Evolutionary conservation across 1,140 invertebrate species (phyloP).

Genomic region (Drosophila sechellia): DNA sequence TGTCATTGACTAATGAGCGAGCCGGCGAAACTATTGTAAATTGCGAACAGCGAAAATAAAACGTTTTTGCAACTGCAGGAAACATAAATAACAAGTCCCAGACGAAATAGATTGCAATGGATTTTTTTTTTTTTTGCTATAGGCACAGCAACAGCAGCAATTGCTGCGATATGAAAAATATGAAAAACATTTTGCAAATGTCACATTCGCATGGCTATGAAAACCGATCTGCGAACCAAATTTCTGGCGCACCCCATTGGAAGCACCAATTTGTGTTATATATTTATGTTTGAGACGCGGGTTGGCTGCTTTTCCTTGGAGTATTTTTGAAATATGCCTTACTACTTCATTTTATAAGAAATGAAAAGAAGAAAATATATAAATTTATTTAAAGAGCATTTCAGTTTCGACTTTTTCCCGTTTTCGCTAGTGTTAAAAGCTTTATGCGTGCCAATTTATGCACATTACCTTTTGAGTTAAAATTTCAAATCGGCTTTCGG

Average conservation of each 20-base stretch:
- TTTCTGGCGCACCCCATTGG: slow-evolving; percentile 36
- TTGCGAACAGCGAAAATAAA: slow-evolving; percentile 30
- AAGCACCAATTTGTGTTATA: slow-evolving; percentile 26
- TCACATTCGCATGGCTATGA: slow-evolving; percentile 45
- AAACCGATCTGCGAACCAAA: slow-evolving; percentile 45
- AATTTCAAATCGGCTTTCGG: slow-evolving; percentile 19
- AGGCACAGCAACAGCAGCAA: slow-evolving; percentile 7
- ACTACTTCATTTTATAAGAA: no score
- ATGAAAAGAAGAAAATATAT: no score
- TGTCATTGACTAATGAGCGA: slow-evolving; percentile 53
- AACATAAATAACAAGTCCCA: slow-evolving; percentile 47
- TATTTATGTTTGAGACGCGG: slow-evolving; percentile 9
- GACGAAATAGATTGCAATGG: slow-evolving; percentile 37
- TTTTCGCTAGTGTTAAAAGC: background rate
- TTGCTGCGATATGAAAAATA: slow-evolving; percentile 36
- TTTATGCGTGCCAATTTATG: slow-evolving; percentile 24
- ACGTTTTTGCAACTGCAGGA: slow-evolving; percentile 46
- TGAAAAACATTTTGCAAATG: slow-evolving; percentile 55
- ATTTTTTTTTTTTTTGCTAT: slow-evolving; percentile 9
- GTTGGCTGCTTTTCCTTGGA: slow-evolving; percentile 18
- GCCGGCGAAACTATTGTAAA: slow-evolving; percentile 43
- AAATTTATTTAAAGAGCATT: background rate
- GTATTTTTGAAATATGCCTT: background rate
- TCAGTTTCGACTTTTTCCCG: background rate
- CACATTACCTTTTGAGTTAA: slow-evolving; percentile 19